Conservation (phyloP, 2,888 invertebrate species). For the Tubulanus polymorphus region DNA sequence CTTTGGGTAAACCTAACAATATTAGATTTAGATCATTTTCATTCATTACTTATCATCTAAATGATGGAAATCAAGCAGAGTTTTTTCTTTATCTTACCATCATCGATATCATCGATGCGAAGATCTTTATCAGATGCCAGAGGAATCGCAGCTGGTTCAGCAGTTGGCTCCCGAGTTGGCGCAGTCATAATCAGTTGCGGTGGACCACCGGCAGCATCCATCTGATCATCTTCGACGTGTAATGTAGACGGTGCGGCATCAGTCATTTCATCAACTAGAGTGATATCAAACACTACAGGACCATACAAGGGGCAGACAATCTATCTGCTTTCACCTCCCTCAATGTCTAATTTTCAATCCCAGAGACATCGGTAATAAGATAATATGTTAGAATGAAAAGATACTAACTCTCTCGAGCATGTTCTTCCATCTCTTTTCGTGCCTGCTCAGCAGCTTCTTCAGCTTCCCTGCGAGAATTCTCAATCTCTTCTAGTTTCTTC, state of each 20-base stretch:
- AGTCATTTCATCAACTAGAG: no score
- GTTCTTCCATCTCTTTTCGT: slow-evolving; percentile 29
- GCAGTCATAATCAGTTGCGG: no score
- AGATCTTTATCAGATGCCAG: no score
- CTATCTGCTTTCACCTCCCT: no score
- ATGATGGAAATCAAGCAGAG: background rate
- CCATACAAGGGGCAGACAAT: no score
- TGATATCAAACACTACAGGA: no score
- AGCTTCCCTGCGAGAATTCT: slow-evolving; percentile 34
- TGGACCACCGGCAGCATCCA: no score
- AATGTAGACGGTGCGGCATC: no score
- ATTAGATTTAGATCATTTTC: background rate
- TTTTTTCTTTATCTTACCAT: slow-evolving; percentile 11
- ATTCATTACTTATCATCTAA: slow-evolving; percentile 2
- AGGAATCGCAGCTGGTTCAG: background rate
- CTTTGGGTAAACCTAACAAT: slow-evolving; percentile 14
- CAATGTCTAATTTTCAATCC: slow-evolving; percentile 19
- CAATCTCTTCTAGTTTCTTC: slow-evolving; percentile 47
- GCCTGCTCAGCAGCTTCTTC: slow-evolving; percentile 38
- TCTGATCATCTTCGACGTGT: no score
- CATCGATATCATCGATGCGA: no score
- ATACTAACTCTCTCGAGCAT: slow-evolving; percentile 22
- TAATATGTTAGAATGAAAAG: no score
- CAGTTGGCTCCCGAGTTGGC: no score
- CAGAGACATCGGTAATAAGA: slow-evolving; percentile 26